A percentile compares a stretch with the other conserved stretches of the same genome.
Conservation (phyloP, 1,140 invertebrate species). For the Aphaenogaster rudis region DNA sequence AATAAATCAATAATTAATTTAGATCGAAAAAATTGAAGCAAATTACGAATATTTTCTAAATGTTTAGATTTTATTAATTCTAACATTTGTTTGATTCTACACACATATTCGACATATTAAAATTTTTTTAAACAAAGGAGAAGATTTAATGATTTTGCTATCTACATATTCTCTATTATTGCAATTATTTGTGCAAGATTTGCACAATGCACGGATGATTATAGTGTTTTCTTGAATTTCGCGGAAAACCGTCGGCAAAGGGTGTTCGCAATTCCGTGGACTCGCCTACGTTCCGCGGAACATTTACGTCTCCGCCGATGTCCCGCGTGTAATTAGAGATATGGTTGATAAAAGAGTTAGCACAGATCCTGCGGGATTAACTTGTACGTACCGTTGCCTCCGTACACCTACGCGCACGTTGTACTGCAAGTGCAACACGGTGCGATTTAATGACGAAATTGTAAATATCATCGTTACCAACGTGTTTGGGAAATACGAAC, state of each 20-base stretch:
- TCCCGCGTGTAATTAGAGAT: constrained; percentile 31
- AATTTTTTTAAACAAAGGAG: neutral
- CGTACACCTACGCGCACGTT: constrained; percentile 28
- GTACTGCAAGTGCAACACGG: neutral
- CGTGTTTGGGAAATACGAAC: constrained; percentile 27
- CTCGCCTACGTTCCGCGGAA: constrained; percentile 33
- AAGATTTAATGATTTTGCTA: neutral
- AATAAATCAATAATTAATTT: constrained; percentile 6
- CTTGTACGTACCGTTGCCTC: constrained; percentile 22
- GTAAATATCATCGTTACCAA: constrained; percentile 46
- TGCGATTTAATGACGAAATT: constrained; percentile 40
- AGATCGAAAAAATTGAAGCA: neutral
- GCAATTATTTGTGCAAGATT: constrained; percentile 5
- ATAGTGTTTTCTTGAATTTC: constrained; percentile 27
- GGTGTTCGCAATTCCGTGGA: neutral
- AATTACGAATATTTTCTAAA: neutral
- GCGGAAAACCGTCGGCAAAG: neutral
- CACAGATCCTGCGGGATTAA: neutral
- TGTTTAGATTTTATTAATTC: neutral
- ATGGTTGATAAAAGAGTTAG: constrained; percentile 36
- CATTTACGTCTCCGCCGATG: constrained; percentile 3
- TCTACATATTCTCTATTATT: neutral
- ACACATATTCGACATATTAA: neutral
- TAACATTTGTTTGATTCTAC: neutral
- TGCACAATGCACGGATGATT: neutral